Percentiles rank a stretch among this genome's conserved stretches.
Conservation (phyloP, 1,140 invertebrate genomes). For the Laupala kohalensis region DNA sequence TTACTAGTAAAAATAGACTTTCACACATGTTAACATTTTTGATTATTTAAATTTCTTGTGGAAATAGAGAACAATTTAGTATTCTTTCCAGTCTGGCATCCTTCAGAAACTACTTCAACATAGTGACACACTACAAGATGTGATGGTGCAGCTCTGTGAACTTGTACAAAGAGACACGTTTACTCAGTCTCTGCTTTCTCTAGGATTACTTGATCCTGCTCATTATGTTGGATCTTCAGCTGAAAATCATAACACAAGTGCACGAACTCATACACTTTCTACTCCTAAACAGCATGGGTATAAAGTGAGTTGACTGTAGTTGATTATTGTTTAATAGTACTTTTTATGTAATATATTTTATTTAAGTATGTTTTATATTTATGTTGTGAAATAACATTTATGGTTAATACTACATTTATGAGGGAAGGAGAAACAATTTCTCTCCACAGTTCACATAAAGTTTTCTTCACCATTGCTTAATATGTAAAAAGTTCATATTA, state of each 20-base stretch:
- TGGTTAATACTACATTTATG: too few species aligned
- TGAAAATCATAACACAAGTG: slow-evolving; percentile 2
- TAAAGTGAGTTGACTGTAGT: slow-evolving; percentile 12
- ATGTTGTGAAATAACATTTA: too few species aligned
- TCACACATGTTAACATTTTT: neutral
- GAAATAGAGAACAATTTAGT: neutral
- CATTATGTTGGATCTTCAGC: slow-evolving; percentile 6
- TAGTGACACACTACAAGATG: slow-evolving; percentile 28
- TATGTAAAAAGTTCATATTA: too few species aligned
- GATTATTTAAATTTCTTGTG: neutral
- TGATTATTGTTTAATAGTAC: too few species aligned
- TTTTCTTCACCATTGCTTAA: too few species aligned
- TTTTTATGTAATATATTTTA: too few species aligned
- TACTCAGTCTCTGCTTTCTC: slow-evolving; percentile 35
- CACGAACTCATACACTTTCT: slow-evolving; percentile 2
- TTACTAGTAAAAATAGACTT: neutral
- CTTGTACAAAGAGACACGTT: slow-evolving; percentile 46
- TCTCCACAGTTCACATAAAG: too few species aligned
- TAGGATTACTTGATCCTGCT: slow-evolving; percentile 34
- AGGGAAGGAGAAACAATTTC: too few species aligned
- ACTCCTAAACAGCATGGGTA: slow-evolving; percentile 17
- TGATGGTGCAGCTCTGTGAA: slow-evolving; percentile 33
- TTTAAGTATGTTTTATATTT: too few species aligned
- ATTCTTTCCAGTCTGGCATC: slow-evolving; percentile 34
- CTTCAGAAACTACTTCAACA: slow-evolving; percentile 38